Percentiles rank a stretch among this genome's conserved stretches.
Evolutionary conservation across 1,140 invertebrate species (phyloP).

Genomic region (Stegodyphus dumicola): DNA sequence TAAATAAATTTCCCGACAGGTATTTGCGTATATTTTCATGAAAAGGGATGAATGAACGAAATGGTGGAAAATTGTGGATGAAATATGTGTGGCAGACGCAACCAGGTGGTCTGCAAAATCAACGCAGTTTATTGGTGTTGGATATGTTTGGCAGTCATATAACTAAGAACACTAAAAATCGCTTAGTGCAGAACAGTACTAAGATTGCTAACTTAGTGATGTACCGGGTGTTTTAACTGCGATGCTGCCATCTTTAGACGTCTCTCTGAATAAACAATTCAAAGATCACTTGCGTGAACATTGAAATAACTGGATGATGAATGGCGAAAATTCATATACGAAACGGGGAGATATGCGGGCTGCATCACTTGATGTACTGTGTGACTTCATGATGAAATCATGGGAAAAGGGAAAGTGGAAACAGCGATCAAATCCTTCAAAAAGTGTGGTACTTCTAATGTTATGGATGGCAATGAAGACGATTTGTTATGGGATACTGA

Average conservation of each 20-base stretch:
- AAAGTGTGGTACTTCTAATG: slow-evolving; percentile 6
- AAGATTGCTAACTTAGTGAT: no score
- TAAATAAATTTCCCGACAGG: no score
- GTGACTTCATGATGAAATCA: not conserved
- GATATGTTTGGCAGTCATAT: no score
- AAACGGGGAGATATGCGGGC: not conserved
- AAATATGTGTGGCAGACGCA: no score
- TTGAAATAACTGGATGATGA: not conserved
- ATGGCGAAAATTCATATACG: not conserved
- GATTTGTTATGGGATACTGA: not conserved
- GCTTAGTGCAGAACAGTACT: no score
- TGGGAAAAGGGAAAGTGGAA: not conserved
- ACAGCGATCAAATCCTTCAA: slow-evolving; percentile 1
- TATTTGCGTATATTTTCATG: no score
- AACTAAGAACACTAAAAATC: no score
- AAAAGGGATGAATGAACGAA: no score
- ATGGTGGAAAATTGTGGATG: no score
- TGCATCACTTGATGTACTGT: not conserved
- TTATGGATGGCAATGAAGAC: not conserved
- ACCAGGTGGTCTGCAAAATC: no score
- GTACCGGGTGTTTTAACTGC: no score
- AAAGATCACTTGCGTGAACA: not conserved
- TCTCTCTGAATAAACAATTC: not conserved
- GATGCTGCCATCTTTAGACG: not conserved
- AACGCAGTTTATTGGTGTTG: no score